These are phyloP conservation scores for Pammene fasciana DNA, from an alignment of 2,888 invertebrate genomes.

Conservation along the genomic window DNA sequence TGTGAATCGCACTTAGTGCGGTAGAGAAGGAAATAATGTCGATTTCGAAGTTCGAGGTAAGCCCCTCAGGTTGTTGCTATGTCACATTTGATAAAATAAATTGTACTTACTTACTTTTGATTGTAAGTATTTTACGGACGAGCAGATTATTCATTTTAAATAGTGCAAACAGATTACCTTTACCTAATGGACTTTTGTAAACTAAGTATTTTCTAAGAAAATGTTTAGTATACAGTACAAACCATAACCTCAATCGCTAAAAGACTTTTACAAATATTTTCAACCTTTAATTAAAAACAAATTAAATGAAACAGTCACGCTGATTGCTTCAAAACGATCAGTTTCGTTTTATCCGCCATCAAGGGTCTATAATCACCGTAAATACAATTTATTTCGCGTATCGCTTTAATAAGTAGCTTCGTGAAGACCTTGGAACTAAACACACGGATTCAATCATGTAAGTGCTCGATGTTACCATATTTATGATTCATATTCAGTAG, in stretches of 20 bases:
- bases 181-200: not conserved
- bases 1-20: no score
- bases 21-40: no score
- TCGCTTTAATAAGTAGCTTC: slow-evolving; percentile 56
- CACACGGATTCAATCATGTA: slow-evolving; percentile 50
- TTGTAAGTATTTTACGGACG: no score
- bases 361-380: slow-evolving; percentile 47
- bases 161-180: not conserved
- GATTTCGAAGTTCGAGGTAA: no score
- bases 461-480: slow-evolving; percentile 22
- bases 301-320: slow-evolving; percentile 10
- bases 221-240: not conserved
- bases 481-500: slow-evolving; percentile 20
- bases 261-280: not conserved
- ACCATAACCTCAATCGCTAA: not conserved
- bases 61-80: no score
- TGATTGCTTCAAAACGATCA: slow-evolving; percentile 6
- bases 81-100: not conserved
- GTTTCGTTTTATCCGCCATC: slow-evolving; percentile 38
- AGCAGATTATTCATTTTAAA: not conserved
- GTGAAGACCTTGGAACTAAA: slow-evolving; percentile 66
- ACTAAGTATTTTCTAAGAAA: not conserved
- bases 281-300: slow-evolving; percentile 18
- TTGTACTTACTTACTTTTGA: not conserved
- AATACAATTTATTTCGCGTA: slow-evolving; percentile 53